Conservation (phyloP, 2,113 vertebrate species). For the Opisthocomus hoazin region DNA sequence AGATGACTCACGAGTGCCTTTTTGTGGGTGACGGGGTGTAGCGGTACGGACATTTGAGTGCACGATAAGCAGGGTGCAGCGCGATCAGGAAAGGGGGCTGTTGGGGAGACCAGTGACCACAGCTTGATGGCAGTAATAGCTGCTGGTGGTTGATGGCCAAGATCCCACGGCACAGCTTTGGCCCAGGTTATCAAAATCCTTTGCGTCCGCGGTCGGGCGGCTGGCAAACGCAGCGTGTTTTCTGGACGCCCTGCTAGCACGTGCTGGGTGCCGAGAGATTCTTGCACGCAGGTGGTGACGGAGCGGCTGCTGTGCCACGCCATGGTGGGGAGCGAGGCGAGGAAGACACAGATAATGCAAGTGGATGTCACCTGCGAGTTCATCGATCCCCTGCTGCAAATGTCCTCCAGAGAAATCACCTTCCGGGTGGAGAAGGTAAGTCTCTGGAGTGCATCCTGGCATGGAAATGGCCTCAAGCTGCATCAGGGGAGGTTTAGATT, state of each 20-base stretch:
- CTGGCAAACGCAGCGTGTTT: neutral
- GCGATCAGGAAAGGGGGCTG: neutral
- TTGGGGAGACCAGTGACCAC: neutral
- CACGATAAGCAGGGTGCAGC: neutral
- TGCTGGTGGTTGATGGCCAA: neutral
- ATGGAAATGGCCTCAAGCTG: no score
- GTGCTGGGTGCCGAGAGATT: no score
- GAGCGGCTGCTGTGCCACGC: constrained; percentile 79
- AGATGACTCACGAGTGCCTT: neutral
- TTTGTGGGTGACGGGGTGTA: neutral
- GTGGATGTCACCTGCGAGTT: constrained; percentile 80
- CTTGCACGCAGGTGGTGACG: constrained; percentile 68
- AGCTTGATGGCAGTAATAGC: neutral
- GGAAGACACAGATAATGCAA: constrained; percentile 68
- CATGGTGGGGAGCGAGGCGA: constrained; percentile 57
- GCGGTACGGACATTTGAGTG: neutral
- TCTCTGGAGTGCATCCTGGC: neutral
- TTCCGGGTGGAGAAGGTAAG: constrained; percentile 82
- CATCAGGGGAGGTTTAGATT: no score
- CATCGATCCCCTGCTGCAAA: constrained; percentile 72
- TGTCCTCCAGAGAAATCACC: constrained; percentile 74
- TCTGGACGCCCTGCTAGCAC: neutral
- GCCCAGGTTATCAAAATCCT: neutral
- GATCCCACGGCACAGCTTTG: neutral
- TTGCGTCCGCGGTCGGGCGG: neutral